These are phyloP conservation scores for Amazonetta brasiliensis DNA, from an alignment of 2,797 vertebrate genomes.

Conservation along the genomic window DNA sequence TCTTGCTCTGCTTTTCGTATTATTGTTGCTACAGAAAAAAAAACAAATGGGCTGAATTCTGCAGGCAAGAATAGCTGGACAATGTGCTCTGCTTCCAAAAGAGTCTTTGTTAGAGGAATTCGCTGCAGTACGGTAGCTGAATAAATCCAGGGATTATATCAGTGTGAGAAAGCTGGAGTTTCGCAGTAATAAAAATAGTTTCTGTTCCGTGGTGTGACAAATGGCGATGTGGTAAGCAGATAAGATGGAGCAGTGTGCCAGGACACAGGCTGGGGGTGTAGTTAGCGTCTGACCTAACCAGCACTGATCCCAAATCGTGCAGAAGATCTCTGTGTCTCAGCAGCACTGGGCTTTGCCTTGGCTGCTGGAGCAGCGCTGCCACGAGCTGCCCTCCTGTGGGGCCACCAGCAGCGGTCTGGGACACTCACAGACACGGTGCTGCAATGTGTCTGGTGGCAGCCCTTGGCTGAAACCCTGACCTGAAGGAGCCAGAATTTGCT, in stretches of 20 bases:
- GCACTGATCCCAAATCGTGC: fast-evolving
- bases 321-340: neutral
- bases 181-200: neutral
- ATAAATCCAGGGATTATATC: neutral
- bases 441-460: no score
- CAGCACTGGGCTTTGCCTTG: no score
- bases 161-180: neutral
- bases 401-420: no score
- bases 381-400: no score
- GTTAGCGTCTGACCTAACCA: neutral
- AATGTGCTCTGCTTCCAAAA: neutral
- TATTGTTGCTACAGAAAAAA: fast-evolving
- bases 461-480: no score
- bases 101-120: neutral
- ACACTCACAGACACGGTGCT: no score
- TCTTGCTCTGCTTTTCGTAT: fast-evolving
- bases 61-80: neutral
- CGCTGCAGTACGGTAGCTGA: neutral
- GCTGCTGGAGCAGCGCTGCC: no score
- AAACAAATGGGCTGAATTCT: neutral
- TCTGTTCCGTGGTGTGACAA: neutral
- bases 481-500: no score
- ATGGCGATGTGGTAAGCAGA: neutral
- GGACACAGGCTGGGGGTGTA: neutral
- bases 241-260: neutral